These are phyloP conservation scores for Cygnus olor DNA, from an alignment of 2,797 vertebrate species.

Conservation along the genomic window DNA sequence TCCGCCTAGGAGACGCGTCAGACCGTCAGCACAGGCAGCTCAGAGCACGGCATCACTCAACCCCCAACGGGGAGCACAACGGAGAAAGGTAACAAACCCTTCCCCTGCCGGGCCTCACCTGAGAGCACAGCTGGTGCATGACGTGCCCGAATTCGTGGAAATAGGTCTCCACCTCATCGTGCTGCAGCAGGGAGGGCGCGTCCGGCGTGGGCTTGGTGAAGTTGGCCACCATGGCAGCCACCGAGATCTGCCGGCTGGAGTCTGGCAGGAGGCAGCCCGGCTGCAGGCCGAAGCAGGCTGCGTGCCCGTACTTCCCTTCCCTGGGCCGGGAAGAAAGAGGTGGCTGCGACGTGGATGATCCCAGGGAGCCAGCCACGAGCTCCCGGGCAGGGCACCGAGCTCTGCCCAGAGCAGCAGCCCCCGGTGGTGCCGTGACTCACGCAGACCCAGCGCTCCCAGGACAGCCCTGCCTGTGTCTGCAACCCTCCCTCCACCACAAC, in stretches of 20 bases:
- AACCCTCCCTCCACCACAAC: rapidly evolving
- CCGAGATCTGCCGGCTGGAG: conserved; percentile 87
- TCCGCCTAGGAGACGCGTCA: conserved; percentile 80
- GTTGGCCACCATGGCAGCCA: conserved; percentile 98
- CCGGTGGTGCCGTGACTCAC: not conserved
- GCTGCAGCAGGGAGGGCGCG: conserved; percentile 91
- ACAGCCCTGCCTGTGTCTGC: rapidly evolving
- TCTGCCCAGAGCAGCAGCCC: not conserved
- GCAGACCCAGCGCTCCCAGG: not conserved
- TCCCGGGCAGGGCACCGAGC: rapidly evolving
- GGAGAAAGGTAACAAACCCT: rapidly evolving
- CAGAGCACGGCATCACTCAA: rapidly evolving
- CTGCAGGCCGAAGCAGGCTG: conserved; percentile 96
- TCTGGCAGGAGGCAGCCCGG: conserved; percentile 89
- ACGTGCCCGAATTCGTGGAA: conserved; percentile 98
- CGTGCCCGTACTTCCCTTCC: conserved; percentile 95
- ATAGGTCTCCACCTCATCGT: conserved; percentile 97
- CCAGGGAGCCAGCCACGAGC: rapidly evolving
- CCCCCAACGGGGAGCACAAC: rapidly evolving
- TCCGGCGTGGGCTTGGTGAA: conserved; percentile 93
- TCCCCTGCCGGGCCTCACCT: conserved; percentile 78
- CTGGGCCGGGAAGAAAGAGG: conserved; percentile 34
- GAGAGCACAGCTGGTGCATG: conserved; percentile 97
- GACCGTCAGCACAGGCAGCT: not conserved
- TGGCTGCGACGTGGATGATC: not conserved